Evolutionary conservation across 1,140 invertebrate genomes (phyloP), one percentile per base, ranked within the genome.

Genomic region (Danaus melanippus): DNA sequence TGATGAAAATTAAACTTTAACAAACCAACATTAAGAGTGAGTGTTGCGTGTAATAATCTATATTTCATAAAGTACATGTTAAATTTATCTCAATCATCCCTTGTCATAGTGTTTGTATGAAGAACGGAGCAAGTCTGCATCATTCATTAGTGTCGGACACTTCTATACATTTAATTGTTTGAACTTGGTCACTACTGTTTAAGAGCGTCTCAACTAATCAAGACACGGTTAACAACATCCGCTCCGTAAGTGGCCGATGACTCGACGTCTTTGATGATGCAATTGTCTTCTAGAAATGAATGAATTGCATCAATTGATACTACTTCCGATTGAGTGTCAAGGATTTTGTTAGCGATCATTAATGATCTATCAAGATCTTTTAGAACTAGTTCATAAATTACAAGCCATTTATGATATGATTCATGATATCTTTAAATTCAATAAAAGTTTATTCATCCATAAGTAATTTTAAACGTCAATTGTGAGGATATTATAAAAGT

Each of bases 161-260:
- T 86, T 85, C 77, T 86, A 79, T 86, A 80, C 78, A 80, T 74
- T 86, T 84, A 84, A 84, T 86, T 84, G 83, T 84, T 84, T 86
- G 83, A 86, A 86, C 83, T 84, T 74, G 79, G 69, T 66, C 76
- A 65, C 71, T 78, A 74, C 73, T 72, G 80, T 81, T 84, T 85
- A 79, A 84, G 72, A 74, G 77, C 82, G 80, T 81, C 77, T 83
- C 73, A 73, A 71, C 71, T 84, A 86, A 86, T 86, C 80, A 83
- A 84, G 77, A 70, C 72, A 63, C 73, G 72, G 79, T 81, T 86
- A 83, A 86, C 79, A 76, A 84, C 83, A 83, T 86, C 83, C 83
- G 82, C 73, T 71, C 66, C 55, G 67, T 71, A 79, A 81, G 79
- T 81, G 80, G 75, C 61, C 78, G 79, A 83, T 81, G 79, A 80